Evolutionary conservation across 2,113 vertebrate species (phyloP), one percentile per base, ranked within the genome.

Genomic region (Pluvialis apricaria): DNA sequence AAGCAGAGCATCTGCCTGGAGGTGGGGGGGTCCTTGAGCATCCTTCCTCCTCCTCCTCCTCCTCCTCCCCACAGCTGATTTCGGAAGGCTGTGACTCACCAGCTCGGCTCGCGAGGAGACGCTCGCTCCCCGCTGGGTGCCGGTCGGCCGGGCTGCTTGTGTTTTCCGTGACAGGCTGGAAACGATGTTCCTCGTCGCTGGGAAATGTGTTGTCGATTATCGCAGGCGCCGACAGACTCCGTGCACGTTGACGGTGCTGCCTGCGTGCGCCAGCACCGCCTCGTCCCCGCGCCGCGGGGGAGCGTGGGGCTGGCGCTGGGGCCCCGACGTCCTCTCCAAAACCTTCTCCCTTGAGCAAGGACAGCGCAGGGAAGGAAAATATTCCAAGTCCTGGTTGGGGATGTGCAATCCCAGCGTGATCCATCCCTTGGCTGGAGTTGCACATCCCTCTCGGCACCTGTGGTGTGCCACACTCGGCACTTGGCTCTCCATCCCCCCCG

Each of bases 151-250:
- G 22, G 80, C 92, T 81, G 85, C 47, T 91, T 6, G 88, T 84
- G 40, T 93, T 96, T 94, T 72, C 92, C 87, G 18, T 82, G 87
- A 21, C 82, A 61, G 84, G 89, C 91, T 91, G 94, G 82, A 82
- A 85, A 52, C 24, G 21, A 36, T 11, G 29, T 2, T 22, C 51
- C 86, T 86, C 15, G 26, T 26, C 14, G 1, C 75, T 57, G 78
- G 10, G 92, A 72, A 96, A 96, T 93, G 78, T 96, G 96, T 40
- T 93, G 70, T 61, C 13, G 31, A 95, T 97, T 93, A 91, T 40
- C 8, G 9, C 73, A 69, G 96, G 90, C 94, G 40, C 96, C 84
- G 22, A 21, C 90, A 82, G 93, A 44, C 70, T 28, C 84, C 4
- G 29, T 11, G 36, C 82, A 5, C 20, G 2, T 0, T 7, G 86